phyloP scores from a whole-genome alignment of 2,113 vertebrate genomes.

The Oreocharis arfaki region DNA sequence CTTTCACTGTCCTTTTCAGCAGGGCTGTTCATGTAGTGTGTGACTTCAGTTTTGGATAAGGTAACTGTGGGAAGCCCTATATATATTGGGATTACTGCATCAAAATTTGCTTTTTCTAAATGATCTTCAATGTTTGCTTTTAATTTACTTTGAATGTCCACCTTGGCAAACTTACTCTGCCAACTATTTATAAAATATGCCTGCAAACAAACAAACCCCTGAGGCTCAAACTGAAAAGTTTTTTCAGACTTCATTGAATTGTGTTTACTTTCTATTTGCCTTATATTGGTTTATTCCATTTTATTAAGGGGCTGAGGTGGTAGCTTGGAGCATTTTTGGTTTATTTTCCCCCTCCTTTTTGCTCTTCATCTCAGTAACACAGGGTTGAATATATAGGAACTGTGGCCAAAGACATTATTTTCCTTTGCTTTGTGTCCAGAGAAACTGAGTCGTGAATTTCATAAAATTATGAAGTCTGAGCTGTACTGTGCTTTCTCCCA shows the following conservation, averaged over 20 bases:
- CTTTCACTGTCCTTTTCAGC: neutral
- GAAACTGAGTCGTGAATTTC: neutral
- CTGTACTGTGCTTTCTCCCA: neutral
- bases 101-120: neutral
- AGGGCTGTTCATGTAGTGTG: neutral
- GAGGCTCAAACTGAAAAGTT: neutral
- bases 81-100: neutral
- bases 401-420: neutral
- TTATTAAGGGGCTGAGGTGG: neutral
- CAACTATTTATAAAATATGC: conserved; percentile 11
- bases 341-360: neutral
- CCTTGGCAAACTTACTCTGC: neutral
- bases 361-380: neutral
- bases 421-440: neutral
- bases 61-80: neutral
- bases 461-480: neutral
- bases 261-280: neutral
- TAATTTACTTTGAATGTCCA: neutral
- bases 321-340: neutral
- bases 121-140: neutral
- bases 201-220: neutral
- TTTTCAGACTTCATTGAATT: neutral
- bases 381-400: neutral
- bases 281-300: neutral
- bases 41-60: neutral